phyloP scores from a whole-genome alignment of 2,888 invertebrate species.

The Erebia aethiops region DNA sequence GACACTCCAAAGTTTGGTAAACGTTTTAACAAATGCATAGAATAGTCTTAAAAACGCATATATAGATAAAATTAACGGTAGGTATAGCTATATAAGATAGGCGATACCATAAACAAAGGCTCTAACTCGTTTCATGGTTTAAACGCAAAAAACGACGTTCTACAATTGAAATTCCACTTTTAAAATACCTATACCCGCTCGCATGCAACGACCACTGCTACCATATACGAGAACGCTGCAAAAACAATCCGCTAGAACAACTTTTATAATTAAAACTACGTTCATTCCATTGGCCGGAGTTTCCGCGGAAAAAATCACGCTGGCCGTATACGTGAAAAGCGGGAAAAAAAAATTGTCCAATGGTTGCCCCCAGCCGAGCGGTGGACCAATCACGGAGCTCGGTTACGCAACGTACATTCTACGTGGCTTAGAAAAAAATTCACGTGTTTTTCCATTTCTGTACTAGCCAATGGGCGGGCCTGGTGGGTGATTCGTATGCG shows the following conservation, averaged over 20 bases:
- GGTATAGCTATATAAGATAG: too few relatives aligned
- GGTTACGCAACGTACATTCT: slow-evolving; percentile 71
- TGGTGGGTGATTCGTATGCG: slow-evolving; percentile 55
- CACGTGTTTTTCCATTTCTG: slow-evolving; percentile 76
- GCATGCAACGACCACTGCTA: slow-evolving; percentile 26
- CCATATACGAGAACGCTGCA: slow-evolving; percentile 33
- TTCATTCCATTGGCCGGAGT: slow-evolving; percentile 70
- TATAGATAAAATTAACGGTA: too few relatives aligned
- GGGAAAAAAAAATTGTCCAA: slow-evolving; percentile 76
- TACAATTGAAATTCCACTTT: slow-evolving; percentile 21
- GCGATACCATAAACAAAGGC: not conserved
- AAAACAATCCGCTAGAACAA: slow-evolving; percentile 52
- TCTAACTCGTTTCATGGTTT: not conserved
- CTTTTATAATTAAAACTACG: slow-evolving; percentile 77
- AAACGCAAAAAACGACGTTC: slow-evolving; percentile 4
- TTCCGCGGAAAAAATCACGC: slow-evolving; percentile 70
- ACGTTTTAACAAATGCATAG: too few relatives aligned
- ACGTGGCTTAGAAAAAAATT: slow-evolving; percentile 78
- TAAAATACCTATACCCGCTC: slow-evolving; percentile 37
- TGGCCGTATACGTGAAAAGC: slow-evolving; percentile 77
- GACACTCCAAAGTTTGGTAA: too few relatives aligned
- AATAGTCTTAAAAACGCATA: too few relatives aligned
- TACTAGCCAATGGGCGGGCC: slow-evolving; percentile 68
- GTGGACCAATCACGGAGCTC: slow-evolving; percentile 63
- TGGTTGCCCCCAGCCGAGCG: slow-evolving; percentile 55